Evolutionary conservation across 1,140 invertebrate genomes (phyloP), one percentile per base, ranked within the genome.

Genomic region (Drosophila gunungcola): DNA sequence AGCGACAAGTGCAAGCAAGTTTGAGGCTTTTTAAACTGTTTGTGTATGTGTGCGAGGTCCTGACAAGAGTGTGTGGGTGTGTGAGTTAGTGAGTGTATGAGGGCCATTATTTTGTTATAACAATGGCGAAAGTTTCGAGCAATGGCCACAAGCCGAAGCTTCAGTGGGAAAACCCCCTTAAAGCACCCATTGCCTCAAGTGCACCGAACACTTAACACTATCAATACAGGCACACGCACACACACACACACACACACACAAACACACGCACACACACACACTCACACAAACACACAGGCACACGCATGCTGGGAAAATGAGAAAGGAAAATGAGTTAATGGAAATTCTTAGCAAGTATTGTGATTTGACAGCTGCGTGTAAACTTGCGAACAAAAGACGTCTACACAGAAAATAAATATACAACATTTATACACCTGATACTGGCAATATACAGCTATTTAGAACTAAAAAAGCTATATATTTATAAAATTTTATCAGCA

Each of bases 311-410:
- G 58, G 34, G 43, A 67, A 72, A 81, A 74, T 69, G 73, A 63
- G 64, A 16, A 13, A 16, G 79, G 82, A 70, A 88, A 88, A 88
- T 89, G 84, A 88, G 83, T 88, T 88, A 88, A 88, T 88, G 83
- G 83, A 88, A 88, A 88, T 88, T 88, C 83, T 88, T 88, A 67
- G 84, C 75, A 88, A 88, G 84, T 88, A 88, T 88, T 88, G 83
- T 88, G 83, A 88, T 88, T 88, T 88, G 83, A 88, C 83, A 88
- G 84, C 83, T 83, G 83, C 83, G 75, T 88, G 84, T 83, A 86
- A 83, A 77, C 84, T 76, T 79, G 60, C 83, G 72, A 68, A 77
- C 78, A 83, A 88, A 61, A 69, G 42, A 48, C 42, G 51, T 12
- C 51, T 60, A 49, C 42, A 72, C 58, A 27, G 38, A 4, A 11